These are phyloP conservation scores for Zeugodacus cucurbitae DNA, from an alignment of 1,140 invertebrate genomes.

Conservation along the genomic window DNA sequence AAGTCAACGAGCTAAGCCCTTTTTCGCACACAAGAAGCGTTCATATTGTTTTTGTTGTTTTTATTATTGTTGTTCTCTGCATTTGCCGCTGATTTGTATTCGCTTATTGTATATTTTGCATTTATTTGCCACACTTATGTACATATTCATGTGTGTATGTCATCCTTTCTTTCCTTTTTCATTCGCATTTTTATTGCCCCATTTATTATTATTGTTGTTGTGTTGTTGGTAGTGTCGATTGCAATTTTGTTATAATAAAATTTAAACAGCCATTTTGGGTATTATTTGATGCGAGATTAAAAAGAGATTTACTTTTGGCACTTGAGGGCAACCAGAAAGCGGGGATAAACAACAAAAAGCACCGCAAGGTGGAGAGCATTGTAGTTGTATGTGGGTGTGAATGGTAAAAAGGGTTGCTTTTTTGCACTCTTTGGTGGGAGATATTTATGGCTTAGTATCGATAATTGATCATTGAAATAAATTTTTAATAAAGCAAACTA, in stretches of 20 bases:
- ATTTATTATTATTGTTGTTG: background rate
- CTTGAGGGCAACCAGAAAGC: background rate
- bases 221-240: conserved; percentile 29
- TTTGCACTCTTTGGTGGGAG: background rate
- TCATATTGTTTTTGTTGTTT: background rate
- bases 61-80: background rate
- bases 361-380: background rate
- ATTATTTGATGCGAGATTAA: conserved; percentile 58
- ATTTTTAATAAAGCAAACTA: conserved; percentile 28
- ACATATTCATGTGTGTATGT: background rate
- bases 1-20: background rate
- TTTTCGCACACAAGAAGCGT: background rate
- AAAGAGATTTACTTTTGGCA: conserved; percentile 50
- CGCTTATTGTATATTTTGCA: background rate
- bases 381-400: background rate
- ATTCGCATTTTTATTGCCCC: conserved; percentile 10
- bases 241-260: conserved; percentile 53
- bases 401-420: conserved; percentile 48
- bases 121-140: conserved; percentile 1
- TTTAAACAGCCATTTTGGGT: conserved; percentile 59
- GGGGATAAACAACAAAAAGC: conserved; percentile 44
- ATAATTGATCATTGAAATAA: conserved; percentile 32
- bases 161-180: background rate
- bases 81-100: conserved; percentile 29
- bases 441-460: conserved; percentile 25